Evolutionary conservation across 2,797 vertebrate genomes (phyloP).

Genomic region (Pipistrellus kuhlii): DNA sequence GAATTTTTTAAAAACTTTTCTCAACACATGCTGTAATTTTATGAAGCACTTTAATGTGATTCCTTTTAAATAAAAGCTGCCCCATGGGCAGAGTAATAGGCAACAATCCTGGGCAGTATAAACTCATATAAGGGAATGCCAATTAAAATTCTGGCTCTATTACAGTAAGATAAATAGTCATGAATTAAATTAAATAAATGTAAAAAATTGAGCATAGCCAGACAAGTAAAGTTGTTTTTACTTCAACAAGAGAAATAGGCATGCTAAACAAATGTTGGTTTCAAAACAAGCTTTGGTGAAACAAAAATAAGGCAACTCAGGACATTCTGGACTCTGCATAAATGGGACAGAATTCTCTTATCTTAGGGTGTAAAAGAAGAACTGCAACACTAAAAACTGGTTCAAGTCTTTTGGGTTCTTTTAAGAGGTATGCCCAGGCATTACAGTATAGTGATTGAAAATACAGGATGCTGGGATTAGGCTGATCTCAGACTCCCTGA

Average conservation of each 20-base stretch:
- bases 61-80: conserved; percentile 85
- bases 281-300: conserved; percentile 58
- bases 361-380: conserved; percentile 1
- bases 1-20: conserved; percentile 81
- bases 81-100: conserved; percentile 78
- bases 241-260: conserved; percentile 67
- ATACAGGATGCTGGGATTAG: not conserved
- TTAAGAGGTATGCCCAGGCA: conserved; percentile 8
- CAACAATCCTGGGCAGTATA: conserved; percentile 70
- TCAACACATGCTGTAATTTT: conserved; percentile 88
- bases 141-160: conserved; percentile 76
- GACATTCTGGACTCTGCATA: conserved; percentile 3
- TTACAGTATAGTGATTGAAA: not conserved
- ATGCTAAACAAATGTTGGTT: conserved; percentile 51
- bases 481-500: not conserved
- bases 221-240: conserved; percentile 69
- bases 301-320: conserved; percentile 58
- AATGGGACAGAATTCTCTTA: not conserved
- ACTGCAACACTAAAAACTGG: not conserved
- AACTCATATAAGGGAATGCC: conserved; percentile 69
- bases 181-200: conserved; percentile 73
- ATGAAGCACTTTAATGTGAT: conserved; percentile 87
- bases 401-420: not conserved
- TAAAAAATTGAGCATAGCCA: conserved; percentile 60
- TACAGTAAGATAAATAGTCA: conserved; percentile 77